Evolutionary conservation across 2,888 invertebrate genomes (phyloP), one percentile per base, ranked within the genome.

Genomic region (Apotomis capreana): DNA sequence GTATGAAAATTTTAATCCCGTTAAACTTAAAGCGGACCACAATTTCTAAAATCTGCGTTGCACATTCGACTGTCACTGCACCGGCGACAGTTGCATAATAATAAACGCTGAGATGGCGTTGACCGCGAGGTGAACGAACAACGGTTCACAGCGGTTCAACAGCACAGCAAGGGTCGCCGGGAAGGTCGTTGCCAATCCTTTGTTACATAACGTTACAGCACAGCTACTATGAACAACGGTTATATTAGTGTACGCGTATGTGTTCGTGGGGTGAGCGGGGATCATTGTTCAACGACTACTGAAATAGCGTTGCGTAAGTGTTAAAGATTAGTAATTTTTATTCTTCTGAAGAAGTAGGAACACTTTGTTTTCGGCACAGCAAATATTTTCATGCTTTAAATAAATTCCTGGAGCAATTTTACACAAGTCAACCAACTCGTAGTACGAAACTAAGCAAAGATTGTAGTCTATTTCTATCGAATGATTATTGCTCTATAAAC

Each of bases 101-200:
- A 80, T 75, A 79, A 64, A 81, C 79, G 79, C 78, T 63, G 74
- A 76, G 76, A 83, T 78, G 83, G 76, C 86, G 81, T 80, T 81
- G 85, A 86, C 84, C 84, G 84, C 82, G 84, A 84, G 89, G 85
- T 88, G 83, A 85, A 80, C 84, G 85, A 81, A 85, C 85, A 82
- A 79, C 76, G 81, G 86, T 89, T 88, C 86, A 88, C 85, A 81
- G 79, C 76, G 81, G 86, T 89, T 89, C 86, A 88, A 84, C 81
- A 79, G 80, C 84, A 62, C 69, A 62, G 73, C 79, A 77, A 79
- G 78, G 84, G 82, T 82, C 80, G 80, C 73, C 79, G 74, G 82
- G 84, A 82, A 85, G 91, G 89, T 90, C 87, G 83, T 76, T 86
- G 87, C 80, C 82, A 87, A 76, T 80, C 79, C 82, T 84, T 85